These are phyloP conservation scores for Pempheris klunzingeri DNA, from an alignment of 2,797 vertebrate species.

Conservation along the genomic window DNA sequence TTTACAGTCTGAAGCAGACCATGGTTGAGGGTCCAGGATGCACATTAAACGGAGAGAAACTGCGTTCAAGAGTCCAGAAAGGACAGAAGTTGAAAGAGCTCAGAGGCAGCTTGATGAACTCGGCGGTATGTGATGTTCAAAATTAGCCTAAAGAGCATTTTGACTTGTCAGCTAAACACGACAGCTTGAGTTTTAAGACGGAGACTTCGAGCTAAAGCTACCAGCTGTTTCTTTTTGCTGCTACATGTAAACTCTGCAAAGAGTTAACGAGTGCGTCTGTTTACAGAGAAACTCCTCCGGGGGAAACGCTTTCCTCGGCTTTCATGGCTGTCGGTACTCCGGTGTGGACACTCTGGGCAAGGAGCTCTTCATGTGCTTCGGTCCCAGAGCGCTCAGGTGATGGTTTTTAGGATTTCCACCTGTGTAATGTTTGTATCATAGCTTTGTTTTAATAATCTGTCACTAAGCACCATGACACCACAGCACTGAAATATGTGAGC, in stretches of 20 bases:
- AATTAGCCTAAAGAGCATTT: too few relatives aligned
- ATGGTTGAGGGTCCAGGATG: slow-evolving; percentile 96
- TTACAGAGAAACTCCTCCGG: slow-evolving; percentile 54
- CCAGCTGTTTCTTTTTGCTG: background rate
- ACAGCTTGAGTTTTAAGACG: too few relatives aligned
- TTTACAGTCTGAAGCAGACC: fast-evolving
- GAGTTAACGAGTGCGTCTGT: slow-evolving; percentile 2
- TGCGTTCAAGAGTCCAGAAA: slow-evolving; percentile 83
- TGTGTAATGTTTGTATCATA: too few relatives aligned
- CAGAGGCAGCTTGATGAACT: slow-evolving; percentile 66
- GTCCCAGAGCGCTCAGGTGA: slow-evolving; percentile 89
- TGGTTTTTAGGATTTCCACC: too few relatives aligned
- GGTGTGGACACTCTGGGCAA: slow-evolving; percentile 93
- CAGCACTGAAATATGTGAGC: too few relatives aligned
- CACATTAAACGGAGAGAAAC: slow-evolving; percentile 88
- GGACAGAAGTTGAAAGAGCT: slow-evolving; percentile 85
- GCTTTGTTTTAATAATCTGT: too few relatives aligned
- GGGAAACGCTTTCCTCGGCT: slow-evolving; percentile 45
- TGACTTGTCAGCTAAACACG: too few relatives aligned
- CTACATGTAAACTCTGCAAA: too few relatives aligned
- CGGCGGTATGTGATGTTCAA: slow-evolving; percentile 39
- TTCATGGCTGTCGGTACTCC: slow-evolving; percentile 81
- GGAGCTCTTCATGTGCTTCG: slow-evolving; percentile 95
- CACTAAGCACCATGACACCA: too few relatives aligned
- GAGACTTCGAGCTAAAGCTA: too few relatives aligned